Evolutionary conservation across 2,113 vertebrate species (phyloP).

Genomic region (Sinocyclocheilus anshuiensis): DNA sequence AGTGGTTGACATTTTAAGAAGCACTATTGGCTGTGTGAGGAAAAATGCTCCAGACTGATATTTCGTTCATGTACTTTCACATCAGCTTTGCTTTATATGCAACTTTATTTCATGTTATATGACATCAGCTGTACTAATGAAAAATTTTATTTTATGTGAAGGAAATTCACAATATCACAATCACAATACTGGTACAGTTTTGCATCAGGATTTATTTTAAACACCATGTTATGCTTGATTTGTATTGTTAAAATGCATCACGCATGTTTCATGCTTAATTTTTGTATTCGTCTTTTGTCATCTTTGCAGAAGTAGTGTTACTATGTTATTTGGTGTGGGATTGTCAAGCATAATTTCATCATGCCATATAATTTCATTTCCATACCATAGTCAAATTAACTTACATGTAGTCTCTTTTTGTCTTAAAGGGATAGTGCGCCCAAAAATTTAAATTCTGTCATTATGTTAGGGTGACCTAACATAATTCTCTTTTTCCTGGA

Average conservation of each 20-base stretch:
- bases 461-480: too few species aligned
- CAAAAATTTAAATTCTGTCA: neutral
- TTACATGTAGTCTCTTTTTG: neutral
- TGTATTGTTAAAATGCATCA: neutral
- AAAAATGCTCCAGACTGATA: neutral
- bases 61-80: neutral
- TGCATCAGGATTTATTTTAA: neutral
- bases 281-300: neutral
- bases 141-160: neutral
- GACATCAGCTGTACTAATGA: neutral
- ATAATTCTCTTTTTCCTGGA: too few species aligned
- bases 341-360: neutral
- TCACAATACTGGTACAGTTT: neutral
- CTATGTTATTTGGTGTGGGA: neutral
- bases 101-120: slow-evolving; percentile 21
- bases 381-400: neutral
- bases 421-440: neutral
- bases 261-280: neutral
- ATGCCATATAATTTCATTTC: neutral
- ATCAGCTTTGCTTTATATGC: slow-evolving; percentile 8
- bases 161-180: slow-evolving; percentile 4
- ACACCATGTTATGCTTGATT: neutral
- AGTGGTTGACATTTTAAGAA: slow-evolving; percentile 24
- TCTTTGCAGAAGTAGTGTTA: neutral
- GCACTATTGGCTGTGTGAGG: slow-evolving; percentile 35